Percentiles rank a stretch among this genome's conserved stretches.
Evolutionary conservation across 2,888 invertebrate species (phyloP).

Genomic region (Ceramica pisi): DNA sequence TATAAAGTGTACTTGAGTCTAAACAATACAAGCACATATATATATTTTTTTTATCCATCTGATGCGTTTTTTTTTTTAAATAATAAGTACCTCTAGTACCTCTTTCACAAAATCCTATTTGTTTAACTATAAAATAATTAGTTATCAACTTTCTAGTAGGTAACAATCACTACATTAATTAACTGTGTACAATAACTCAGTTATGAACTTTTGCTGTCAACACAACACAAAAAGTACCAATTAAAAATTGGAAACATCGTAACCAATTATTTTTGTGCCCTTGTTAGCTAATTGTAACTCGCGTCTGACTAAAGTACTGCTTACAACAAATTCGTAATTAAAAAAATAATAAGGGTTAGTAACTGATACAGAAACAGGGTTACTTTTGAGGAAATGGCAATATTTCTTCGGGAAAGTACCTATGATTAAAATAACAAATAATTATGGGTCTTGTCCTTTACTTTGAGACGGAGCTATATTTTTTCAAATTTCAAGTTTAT

Average conservation of each 20-base stretch:
- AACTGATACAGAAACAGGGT: not conserved
- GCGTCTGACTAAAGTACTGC: slow-evolving; percentile 30
- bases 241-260: slow-evolving; percentile 44
- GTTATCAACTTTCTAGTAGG: not conserved
- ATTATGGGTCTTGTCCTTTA: too few species aligned
- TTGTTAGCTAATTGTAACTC: slow-evolving; percentile 42
- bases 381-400: not conserved
- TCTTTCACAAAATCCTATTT: too few species aligned
- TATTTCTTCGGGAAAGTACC: not conserved
- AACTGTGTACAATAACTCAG: slow-evolving; percentile 19
- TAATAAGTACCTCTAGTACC: too few species aligned
- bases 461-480: too few species aligned
- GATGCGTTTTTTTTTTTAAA: too few species aligned
- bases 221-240: slow-evolving; percentile 42
- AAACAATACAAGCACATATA: too few species aligned
- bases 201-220: slow-evolving; percentile 30
- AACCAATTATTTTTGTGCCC: slow-evolving; percentile 53
- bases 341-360: not conserved
- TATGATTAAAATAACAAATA: too few species aligned
- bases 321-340: slow-evolving; percentile 8
- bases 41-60: too few species aligned
- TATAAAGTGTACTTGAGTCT: too few species aligned
- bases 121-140: not conserved
- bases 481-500: too few species aligned
- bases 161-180: slow-evolving; percentile 26